Percentiles rank a stretch among this genome's conserved stretches.
Conservation (phyloP, 2,888 invertebrate species). For the Polia nebulosa region DNA sequence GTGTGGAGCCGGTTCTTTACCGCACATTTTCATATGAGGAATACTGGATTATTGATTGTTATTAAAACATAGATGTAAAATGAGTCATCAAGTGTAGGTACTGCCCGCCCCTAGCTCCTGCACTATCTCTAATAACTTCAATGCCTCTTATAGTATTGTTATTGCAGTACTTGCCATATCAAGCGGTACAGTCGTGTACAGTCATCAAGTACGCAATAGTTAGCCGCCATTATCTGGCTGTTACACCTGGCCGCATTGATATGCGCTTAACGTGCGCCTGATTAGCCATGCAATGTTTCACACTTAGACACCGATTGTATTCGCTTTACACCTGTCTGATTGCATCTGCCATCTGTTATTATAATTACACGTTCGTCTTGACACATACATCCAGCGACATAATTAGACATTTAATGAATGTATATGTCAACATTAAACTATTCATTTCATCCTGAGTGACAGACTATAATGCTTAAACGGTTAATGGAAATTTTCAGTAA, state of each 20-base stretch:
- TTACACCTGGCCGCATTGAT: conserved; percentile 84
- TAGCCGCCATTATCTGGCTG: conserved; percentile 76
- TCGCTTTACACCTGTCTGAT: conserved; percentile 71
- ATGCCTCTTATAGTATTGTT: conserved; percentile 39
- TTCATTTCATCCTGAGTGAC: conserved; percentile 9
- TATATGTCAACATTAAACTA: conserved; percentile 21
- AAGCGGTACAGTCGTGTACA: conserved; percentile 70
- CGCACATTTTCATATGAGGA: background rate
- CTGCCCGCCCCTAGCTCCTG: conserved; percentile 5
- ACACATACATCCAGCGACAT: conserved; percentile 24
- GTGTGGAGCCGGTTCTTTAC: background rate
- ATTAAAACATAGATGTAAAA: conserved; percentile 9
- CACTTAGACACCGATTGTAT: conserved; percentile 76
- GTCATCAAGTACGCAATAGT: conserved; percentile 68
- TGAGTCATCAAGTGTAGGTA: conserved; percentile 1
- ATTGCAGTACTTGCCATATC: conserved; percentile 61
- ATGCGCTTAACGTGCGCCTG: conserved; percentile 79
- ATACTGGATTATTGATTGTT: background rate
- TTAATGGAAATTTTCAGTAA: conserved; percentile 17
- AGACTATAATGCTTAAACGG: conserved; percentile 1
- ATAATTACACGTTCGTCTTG: conserved; percentile 55
- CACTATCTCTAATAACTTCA: conserved; percentile 25
- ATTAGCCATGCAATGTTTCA: conserved; percentile 79
- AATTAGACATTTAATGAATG: conserved; percentile 14
- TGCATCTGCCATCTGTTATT: conserved; percentile 61